Base-by-base conservation (phyloP, 2,888 invertebrate genomes). In the Tromatobia lineatoria region DNA sequence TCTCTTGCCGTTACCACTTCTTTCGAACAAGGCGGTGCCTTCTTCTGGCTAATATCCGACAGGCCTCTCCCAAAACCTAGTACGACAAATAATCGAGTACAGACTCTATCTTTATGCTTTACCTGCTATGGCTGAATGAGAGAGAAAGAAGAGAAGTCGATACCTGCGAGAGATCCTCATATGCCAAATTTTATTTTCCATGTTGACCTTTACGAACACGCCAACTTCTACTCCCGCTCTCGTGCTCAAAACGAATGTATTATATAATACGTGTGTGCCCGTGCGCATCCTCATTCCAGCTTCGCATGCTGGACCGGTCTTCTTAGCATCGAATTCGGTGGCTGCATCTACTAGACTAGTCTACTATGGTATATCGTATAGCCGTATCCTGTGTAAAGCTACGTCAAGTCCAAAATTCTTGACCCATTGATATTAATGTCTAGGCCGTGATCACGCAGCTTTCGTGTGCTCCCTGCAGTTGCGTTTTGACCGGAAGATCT, bases 1-100 rank as follows among this genome's bases (percentile, higher is more conserved):
- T 85, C 78, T 70, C 74, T 82, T 57, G 23, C n/a, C n/a, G 29
- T 84, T 87, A 88, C 90, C 90, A 91, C 91, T 90, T 91, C 77
- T 79, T 73, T 73, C 66, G n/a, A 2, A 3, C 13, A 29, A 11
- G 50, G 23, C 38, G 15, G 20, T 34, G 23, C 47, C 23, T 61
- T 61, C 34, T 34, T 47, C 23, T 70, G 6, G n/a, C 59, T 34
- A 13, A 6, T 61, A 15, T 25, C 18, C 67, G 54, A 50, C 45
- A 23, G 20, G 45, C 54, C 66, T 50, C 23, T 42, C 54, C 64
- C 57, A 57, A 71, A 82, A 20, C 38, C 50, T 45, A 11, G 69
- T 15, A 45, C 25, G 67, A 45, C 45, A 15, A 47, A 23, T 45
- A 47, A 47, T 67, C 23, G 20, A 15, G 23, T 8, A 38, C 38